Evolutionary conservation across 1,140 invertebrate species (phyloP).

Genomic region (Aphelenchoides fujianensis): DNA sequence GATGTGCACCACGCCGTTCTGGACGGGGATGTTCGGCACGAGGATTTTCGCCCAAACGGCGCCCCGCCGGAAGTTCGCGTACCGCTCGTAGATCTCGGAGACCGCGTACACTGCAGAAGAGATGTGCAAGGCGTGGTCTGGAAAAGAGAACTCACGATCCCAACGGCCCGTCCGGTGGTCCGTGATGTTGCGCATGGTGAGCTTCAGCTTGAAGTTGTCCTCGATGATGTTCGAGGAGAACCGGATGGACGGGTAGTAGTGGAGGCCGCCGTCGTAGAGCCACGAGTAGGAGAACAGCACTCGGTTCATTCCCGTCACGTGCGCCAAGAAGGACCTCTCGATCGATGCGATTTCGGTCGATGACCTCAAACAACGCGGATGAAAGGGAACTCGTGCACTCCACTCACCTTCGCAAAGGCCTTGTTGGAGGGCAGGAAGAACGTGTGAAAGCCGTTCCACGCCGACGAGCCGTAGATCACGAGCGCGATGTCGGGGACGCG

Average conservation of each 20-base stretch:
- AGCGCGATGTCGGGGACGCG: slow-evolving; percentile 61
- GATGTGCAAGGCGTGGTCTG: no score
- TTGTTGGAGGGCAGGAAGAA: slow-evolving; percentile 60
- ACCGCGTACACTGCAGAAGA: slow-evolving; percentile 61
- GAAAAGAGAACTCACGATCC: slow-evolving; percentile 50
- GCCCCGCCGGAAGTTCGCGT: slow-evolving; percentile 54
- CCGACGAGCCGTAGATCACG: slow-evolving; percentile 60
- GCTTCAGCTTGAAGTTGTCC: slow-evolving; percentile 61
- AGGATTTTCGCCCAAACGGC: slow-evolving; percentile 62
- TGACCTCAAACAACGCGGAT: slow-evolving; percentile 33
- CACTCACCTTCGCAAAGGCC: slow-evolving; percentile 59
- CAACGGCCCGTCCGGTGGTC: slow-evolving; percentile 57
- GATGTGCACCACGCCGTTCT: slow-evolving; percentile 62
- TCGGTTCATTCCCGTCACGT: slow-evolving; percentile 59
- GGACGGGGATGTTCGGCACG: slow-evolving; percentile 62
- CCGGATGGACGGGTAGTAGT: slow-evolving; percentile 60
- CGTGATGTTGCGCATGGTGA: slow-evolving; percentile 60
- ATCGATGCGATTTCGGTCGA: slow-evolving; percentile 59
- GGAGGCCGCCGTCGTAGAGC: slow-evolving; percentile 60
- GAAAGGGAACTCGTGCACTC: not conserved
- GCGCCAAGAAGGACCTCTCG: slow-evolving; percentile 60
- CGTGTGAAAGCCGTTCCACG: slow-evolving; percentile 62
- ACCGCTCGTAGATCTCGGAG: slow-evolving; percentile 59
- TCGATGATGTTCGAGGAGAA: slow-evolving; percentile 62
- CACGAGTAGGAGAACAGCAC: slow-evolving; percentile 60